Percentiles rank a stretch among this genome's conserved stretches.
These are phyloP conservation scores for Nephrotoma flavescens DNA, from an alignment of 2,888 invertebrate genomes.

Conservation along the genomic window DNA sequence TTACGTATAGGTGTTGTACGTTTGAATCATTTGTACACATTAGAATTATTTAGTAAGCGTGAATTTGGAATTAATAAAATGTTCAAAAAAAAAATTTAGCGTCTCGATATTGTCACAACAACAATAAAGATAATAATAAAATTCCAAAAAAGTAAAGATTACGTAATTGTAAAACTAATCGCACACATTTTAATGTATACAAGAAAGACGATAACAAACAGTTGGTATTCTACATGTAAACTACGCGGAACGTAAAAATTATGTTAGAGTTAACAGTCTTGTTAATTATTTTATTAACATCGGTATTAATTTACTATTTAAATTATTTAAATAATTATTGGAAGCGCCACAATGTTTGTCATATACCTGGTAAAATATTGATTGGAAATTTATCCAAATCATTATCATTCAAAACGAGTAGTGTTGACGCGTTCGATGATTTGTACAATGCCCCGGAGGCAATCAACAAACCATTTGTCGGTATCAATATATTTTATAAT, in stretches of 20 bases:
- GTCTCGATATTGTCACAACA: too few species aligned
- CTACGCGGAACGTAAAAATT: neutral
- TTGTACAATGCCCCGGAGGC: slow-evolving; percentile 21
- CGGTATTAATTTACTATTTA: neutral
- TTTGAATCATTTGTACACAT: too few species aligned
- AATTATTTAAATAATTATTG: slow-evolving; percentile 16
- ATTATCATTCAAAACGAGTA: slow-evolving; percentile 19
- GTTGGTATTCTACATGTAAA: neutral
- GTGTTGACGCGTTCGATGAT: slow-evolving; percentile 24
- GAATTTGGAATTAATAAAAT: too few species aligned
- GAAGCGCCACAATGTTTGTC: slow-evolving; percentile 27
- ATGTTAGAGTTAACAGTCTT: neutral
- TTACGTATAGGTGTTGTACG: too few species aligned
- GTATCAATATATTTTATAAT: neutral
- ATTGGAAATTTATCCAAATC: slow-evolving; percentile 30
- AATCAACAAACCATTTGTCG: neutral
- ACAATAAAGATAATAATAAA: too few species aligned
- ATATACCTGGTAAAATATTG: slow-evolving; percentile 26
- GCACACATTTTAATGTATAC: too few species aligned
- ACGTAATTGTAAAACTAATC: neutral
- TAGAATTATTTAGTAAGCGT: too few species aligned
- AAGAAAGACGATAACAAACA: neutral
- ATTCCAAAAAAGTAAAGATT: neutral
- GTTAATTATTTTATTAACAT: neutral
- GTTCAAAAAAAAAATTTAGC: too few species aligned